These are phyloP conservation scores for Perizoma flavofasciatum DNA, from an alignment of 2,888 invertebrate species.

Conservation along the genomic window DNA sequence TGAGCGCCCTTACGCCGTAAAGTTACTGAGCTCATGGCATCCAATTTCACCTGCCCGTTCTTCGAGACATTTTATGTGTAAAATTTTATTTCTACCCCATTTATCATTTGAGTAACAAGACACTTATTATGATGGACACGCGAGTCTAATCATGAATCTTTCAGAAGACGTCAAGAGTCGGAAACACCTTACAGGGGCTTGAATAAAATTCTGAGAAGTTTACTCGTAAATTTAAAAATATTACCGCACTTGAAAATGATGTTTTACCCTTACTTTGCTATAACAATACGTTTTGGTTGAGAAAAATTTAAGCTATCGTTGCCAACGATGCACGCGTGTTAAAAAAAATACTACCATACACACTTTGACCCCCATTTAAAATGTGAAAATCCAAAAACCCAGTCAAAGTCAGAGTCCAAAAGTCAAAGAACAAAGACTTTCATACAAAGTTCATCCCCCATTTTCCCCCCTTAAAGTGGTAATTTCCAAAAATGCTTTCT, in stretches of 20 bases:
- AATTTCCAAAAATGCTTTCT: too few species aligned
- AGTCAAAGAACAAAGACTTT: too few species aligned
- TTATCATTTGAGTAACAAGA: constrained; percentile 59
- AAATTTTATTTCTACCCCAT: constrained; percentile 47
- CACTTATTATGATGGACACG: constrained; percentile 51
- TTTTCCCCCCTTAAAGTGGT: too few species aligned
- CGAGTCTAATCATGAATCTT: constrained; percentile 19
- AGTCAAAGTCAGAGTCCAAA: too few species aligned
- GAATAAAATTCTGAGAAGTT: constrained; percentile 38
- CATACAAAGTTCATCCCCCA: too few species aligned
- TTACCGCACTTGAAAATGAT: not conserved
- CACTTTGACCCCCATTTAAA: too few species aligned
- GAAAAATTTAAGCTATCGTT: too few species aligned
- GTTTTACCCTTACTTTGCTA: not conserved
- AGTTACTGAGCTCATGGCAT: constrained; percentile 16
- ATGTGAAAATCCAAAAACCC: too few species aligned
- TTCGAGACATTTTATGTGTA: constrained; percentile 28
- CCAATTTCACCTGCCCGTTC: constrained; percentile 40
- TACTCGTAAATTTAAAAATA: not conserved
- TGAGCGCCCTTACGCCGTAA: not conserved
- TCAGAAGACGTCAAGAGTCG: not conserved
- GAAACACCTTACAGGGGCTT: not conserved
- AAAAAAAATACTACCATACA: too few species aligned
- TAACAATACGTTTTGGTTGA: too few species aligned
- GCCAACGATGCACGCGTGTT: too few species aligned